Conservation (phyloP, 1,140 invertebrate species). For the Geopemphigus sp. region DNA sequence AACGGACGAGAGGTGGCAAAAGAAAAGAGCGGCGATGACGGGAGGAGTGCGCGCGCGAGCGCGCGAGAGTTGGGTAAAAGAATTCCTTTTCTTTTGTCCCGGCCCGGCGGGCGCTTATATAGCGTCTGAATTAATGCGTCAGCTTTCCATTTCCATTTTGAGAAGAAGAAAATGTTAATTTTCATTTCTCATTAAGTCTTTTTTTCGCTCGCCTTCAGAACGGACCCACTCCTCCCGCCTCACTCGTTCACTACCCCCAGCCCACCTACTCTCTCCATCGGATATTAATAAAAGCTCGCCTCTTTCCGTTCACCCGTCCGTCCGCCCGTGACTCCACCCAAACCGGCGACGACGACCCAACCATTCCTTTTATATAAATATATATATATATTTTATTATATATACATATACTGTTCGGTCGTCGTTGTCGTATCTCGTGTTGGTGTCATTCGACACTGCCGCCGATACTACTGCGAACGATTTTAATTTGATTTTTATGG, state of each 20-base stretch:
- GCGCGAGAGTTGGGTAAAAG: conserved; percentile 12
- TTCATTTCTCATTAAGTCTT: conserved; percentile 50
- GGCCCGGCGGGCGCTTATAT: conserved; percentile 32
- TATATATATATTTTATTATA: not conserved
- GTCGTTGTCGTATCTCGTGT: not conserved
- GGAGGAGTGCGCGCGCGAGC: not conserved
- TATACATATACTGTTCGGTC: too few species aligned
- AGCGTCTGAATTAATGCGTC: conserved; percentile 49
- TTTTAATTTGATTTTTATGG: conserved; percentile 12
- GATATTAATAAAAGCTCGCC: conserved; percentile 47
- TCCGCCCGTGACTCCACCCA: not conserved
- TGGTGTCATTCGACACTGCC: conserved; percentile 5
- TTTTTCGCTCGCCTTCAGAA: conserved; percentile 48
- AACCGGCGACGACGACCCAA: not conserved
- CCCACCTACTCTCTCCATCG: conserved; percentile 22
- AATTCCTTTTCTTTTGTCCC: conserved; percentile 49
- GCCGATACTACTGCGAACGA: not conserved
- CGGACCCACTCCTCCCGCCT: conserved; percentile 8
- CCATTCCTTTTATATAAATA: not conserved
- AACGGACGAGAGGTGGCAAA: too few species aligned
- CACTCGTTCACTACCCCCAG: not conserved
- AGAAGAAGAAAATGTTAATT: conserved; percentile 50
- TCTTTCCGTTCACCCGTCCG: not conserved
- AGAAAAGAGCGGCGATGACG: not conserved
- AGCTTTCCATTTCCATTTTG: conserved; percentile 50